phyloP scores from a whole-genome alignment of 2,888 invertebrate genomes.

The Acronicta aceris region DNA sequence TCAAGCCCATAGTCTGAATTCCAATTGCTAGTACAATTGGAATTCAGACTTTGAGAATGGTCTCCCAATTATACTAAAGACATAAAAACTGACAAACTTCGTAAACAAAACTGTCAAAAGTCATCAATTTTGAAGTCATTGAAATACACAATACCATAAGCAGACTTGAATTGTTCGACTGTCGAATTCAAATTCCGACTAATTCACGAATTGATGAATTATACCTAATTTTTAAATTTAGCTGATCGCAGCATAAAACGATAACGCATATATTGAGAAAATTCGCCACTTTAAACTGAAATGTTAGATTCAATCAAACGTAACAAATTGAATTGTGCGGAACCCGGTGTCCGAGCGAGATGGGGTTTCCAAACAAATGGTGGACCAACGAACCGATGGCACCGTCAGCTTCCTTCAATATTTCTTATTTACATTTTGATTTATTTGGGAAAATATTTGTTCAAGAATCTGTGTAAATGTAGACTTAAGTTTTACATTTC shows the following conservation, averaged over 20 bases:
- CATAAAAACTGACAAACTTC: too few relatives aligned
- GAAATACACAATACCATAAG: too few relatives aligned
- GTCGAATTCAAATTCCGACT: too few relatives aligned
- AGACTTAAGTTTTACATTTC: neutral
- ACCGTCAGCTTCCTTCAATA: constrained; percentile 50
- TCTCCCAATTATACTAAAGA: too few relatives aligned
- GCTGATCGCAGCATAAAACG: constrained; percentile 14
- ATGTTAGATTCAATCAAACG: constrained; percentile 56
- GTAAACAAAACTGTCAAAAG: too few relatives aligned
- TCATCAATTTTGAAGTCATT: too few relatives aligned
- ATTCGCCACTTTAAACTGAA: constrained; percentile 44
- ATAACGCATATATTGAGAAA: constrained; percentile 38
- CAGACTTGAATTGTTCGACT: too few relatives aligned
- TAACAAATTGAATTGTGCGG: constrained; percentile 66
- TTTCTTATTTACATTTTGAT: constrained; percentile 54
- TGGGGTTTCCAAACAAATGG: constrained; percentile 73
- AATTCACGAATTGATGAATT: neutral
- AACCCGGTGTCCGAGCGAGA: constrained; percentile 59
- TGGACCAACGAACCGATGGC: constrained; percentile 69
- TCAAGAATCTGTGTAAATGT: neutral
- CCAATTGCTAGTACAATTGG: too few relatives aligned
- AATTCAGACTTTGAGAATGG: too few relatives aligned
- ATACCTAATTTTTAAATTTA: neutral
- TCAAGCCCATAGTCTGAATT: too few relatives aligned
- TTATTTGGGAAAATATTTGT: constrained; percentile 43